Evolutionary conservation across 2,113 vertebrate genomes (phyloP).

Genomic region (Delphinus delphis): DNA sequence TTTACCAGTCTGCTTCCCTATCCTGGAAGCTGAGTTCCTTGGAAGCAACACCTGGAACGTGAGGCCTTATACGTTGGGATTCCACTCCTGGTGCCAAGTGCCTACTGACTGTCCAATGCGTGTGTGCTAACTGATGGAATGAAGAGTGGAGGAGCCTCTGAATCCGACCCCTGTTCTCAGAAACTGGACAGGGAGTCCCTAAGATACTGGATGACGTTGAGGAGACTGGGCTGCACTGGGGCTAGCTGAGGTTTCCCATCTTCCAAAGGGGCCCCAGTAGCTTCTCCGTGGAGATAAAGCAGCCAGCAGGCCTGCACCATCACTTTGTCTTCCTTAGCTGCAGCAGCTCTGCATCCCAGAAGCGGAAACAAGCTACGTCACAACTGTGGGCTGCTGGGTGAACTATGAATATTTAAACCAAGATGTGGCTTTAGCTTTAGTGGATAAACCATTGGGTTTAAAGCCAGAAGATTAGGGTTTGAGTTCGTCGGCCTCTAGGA

Average conservation of each 20-base stretch:
- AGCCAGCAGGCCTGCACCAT: accelerated
- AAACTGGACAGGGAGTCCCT: neutral
- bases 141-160: neutral
- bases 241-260: neutral
- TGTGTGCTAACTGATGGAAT: neutral
- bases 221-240: neutral
- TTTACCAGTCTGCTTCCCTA: neutral
- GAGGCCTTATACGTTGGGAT: neutral
- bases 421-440: neutral
- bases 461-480: neutral
- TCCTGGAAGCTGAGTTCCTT: neutral
- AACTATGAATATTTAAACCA: neutral
- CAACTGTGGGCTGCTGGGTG: neutral
- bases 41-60: neutral
- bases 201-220: neutral
- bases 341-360: neutral
- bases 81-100: neutral
- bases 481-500: neutral
- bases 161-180: neutral
- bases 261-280: neutral
- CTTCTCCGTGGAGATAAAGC: neutral
- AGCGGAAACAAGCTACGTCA: neutral
- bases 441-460: neutral
- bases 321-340: neutral
- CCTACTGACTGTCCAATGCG: neutral